Conservation (phyloP, 92 coral and sea anemone species). For the Palythoa grandiflora region DNA sequence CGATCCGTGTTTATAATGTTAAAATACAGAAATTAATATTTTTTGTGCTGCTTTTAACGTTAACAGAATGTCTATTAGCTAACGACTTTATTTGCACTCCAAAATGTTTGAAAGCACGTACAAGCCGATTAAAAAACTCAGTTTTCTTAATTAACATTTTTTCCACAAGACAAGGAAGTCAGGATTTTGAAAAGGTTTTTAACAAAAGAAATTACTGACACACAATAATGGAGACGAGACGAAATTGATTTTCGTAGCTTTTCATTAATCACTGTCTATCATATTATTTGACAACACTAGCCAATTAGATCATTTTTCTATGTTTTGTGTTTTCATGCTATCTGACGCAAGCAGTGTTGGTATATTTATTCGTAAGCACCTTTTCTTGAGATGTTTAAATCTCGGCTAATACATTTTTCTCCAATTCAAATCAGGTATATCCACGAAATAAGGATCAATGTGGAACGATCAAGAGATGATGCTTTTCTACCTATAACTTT, state of each 20-base stretch:
- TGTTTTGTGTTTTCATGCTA: not conserved
- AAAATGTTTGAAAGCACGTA: too few relatives aligned
- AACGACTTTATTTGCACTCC: too few relatives aligned
- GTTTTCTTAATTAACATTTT: not conserved
- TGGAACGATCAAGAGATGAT: not conserved
- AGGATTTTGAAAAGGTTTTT: not conserved
- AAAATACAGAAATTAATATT: too few relatives aligned
- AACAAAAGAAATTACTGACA: not conserved
- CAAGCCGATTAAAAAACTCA: too few relatives aligned
- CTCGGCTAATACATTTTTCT: not conserved
- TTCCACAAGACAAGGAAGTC: not conserved
- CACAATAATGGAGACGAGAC: not conserved
- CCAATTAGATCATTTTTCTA: not conserved
- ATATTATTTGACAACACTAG: not conserved
- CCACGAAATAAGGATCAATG: not conserved
- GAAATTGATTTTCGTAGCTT: not conserved
- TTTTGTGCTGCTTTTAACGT: too few relatives aligned
- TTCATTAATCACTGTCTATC: slow-evolving; percentile 5
- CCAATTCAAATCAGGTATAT: not conserved
- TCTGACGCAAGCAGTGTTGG: not conserved
- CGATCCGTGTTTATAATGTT: too few relatives aligned
- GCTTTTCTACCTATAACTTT: not conserved
- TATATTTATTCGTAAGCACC: not conserved
- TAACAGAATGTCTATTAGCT: too few relatives aligned
- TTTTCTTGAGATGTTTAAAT: not conserved